Percentiles rank a stretch among this genome's conserved stretches.
Evolutionary conservation across 2,797 vertebrate genomes (phyloP).

Genomic region (Falco berigora): DNA sequence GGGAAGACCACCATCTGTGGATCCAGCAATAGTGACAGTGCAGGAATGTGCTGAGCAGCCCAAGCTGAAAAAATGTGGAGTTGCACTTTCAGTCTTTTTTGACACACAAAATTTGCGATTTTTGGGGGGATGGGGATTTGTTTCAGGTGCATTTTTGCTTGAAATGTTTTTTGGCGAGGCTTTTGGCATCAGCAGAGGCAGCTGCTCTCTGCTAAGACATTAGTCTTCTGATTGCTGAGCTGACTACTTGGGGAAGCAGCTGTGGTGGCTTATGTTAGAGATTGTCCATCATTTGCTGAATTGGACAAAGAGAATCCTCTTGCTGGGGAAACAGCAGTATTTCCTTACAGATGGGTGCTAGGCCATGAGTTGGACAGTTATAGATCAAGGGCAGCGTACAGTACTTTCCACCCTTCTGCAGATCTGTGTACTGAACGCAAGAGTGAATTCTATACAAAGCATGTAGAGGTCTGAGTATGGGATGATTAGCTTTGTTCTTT

Average conservation of each 20-base stretch:
- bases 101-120: neutral
- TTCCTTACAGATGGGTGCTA: neutral
- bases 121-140: neutral
- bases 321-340: neutral
- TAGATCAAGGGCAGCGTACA: neutral
- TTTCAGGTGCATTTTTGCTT: neutral
- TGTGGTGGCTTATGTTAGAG: neutral
- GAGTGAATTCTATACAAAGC: neutral
- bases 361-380: neutral
- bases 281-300: neutral
- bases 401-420: neutral
- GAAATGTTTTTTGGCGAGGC: neutral
- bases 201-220: neutral
- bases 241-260: neutral
- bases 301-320: neutral
- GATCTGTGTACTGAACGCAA: neutral
- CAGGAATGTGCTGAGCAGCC: neutral
- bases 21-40: neutral
- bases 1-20: slow-evolving; percentile 28
- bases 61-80: neutral
- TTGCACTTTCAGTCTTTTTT: neutral
- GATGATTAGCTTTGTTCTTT: neutral
- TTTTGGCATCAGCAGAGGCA: neutral
- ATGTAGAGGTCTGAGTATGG: neutral
- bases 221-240: neutral